Evolutionary conservation across 37 sponge, comb jelly and placozoan species (phyloP), one percentile per base, ranked within the genome.

Genomic region (Bolinopsis microptera): DNA sequence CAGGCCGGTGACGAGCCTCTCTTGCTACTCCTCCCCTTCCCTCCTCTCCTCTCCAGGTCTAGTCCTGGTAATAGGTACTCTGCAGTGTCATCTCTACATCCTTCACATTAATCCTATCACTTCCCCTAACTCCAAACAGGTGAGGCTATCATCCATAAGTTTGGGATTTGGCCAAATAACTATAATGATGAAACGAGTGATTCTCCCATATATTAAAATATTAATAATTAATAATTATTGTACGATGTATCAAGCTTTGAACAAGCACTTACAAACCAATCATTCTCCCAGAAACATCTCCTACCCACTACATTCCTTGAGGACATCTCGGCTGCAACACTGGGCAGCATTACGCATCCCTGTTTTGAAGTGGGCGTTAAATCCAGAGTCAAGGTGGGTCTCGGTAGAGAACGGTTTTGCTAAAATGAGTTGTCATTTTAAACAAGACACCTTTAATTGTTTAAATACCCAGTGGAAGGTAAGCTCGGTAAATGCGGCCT

Each of bases 291-390:
- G 90, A 86, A 86, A 41, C 61, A 39, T 30, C 61, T 86, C 2
- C 41, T 41, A 18, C 90, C 90, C 5, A 86, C 90, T 9, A 86
- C 90, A 39, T 86, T 86, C 61, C 90, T 86, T n/a, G 90, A 86
- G 0, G 90, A 86, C 30, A 86, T 86, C 13, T 86, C 90, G 2
- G 1, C 25, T 30, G 39, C 90, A 28, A 86, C 41, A 9, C 26
- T 86, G 30, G 61, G 61, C n/a, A 86, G 61, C 35, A 16, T 3
- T 2, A 28, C 90, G 2, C 90, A 86, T 39, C 90, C 90, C 30
- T 86, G 90, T 26, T 86, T 86, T 86, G 36, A 86, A 41, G 61
- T 86, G n/a, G 90, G 90, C 2, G 41, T 48, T 24, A 34, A 86
- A 41, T 9, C 32, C 32, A 77, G 36, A 16, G 61, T 48, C 61